A percentile compares a stretch with the other conserved stretches of the same genome.
Conservation (phyloP, 2,888 invertebrate genomes). For the Pachydiplax longipennis region DNA sequence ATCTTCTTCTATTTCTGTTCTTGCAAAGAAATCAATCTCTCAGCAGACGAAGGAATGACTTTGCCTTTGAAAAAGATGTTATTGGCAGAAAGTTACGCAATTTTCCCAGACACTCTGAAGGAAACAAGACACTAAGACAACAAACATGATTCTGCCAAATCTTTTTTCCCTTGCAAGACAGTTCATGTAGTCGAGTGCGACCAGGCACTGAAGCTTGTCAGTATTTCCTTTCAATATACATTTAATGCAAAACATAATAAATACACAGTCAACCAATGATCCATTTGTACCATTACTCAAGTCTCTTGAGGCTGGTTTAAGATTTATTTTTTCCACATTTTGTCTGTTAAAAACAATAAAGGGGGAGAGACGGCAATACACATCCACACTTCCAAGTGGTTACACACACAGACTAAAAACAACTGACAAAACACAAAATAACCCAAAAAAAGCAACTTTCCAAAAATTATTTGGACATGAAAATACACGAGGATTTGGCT, state of each 20-base stretch:
- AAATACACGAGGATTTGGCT: conserved; percentile 3
- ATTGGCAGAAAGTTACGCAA: background rate
- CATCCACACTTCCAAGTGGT: conserved; percentile 17
- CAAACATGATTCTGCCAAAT: background rate
- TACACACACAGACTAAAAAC: conserved; percentile 22
- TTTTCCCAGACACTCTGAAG: background rate
- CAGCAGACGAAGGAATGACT: background rate
- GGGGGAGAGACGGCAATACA: background rate
- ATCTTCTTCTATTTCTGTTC: background rate
- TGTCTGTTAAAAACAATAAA: background rate
- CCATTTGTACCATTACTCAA: background rate
- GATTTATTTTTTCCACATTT: background rate
- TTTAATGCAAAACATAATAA: conserved; percentile 32
- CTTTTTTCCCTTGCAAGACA: background rate
- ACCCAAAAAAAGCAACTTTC: conserved; percentile 31
- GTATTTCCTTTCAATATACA: background rate
- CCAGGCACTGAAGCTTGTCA: background rate
- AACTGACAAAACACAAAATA: conserved; percentile 26
- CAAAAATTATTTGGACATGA: conserved; percentile 10
- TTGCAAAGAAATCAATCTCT: background rate
- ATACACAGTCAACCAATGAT: conserved; percentile 8
- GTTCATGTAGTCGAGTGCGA: background rate
- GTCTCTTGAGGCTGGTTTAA: background rate
- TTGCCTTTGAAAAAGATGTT: background rate
- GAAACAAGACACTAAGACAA: background rate